Percentiles rank a stretch among this genome's conserved stretches.
These are phyloP conservation scores for Mandrillus leucophaeus DNA, from an alignment of 2,113 vertebrate species.

Conservation along the genomic window DNA sequence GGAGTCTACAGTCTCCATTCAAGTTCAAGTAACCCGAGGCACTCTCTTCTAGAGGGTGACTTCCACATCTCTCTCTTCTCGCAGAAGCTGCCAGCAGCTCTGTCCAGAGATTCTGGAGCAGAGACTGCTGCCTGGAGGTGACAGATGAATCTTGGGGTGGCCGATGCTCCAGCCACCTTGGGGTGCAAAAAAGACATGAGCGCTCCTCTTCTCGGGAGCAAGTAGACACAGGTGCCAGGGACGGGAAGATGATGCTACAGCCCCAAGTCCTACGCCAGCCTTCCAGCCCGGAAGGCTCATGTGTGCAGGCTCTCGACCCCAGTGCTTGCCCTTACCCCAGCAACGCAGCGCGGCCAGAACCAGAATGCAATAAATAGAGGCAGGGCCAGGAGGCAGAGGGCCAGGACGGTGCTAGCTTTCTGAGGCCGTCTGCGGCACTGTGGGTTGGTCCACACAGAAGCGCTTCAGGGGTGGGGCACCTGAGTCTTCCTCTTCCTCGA, in stretches of 20 bases:
- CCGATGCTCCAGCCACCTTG: constrained; percentile 26
- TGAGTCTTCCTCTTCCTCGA: constrained; percentile 90
- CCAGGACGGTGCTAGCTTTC: constrained; percentile 87
- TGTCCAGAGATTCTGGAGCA: constrained; percentile 46
- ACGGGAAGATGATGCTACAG: constrained; percentile 8
- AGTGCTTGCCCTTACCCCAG: constrained; percentile 60
- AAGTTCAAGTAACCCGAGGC: constrained; percentile 57
- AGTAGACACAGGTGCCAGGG: constrained; percentile 58
- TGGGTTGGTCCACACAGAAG: constrained; percentile 91
- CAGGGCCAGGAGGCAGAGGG: constrained; percentile 49
- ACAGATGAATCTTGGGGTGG: constrained; percentile 29
- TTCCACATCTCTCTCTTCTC: constrained; percentile 52
- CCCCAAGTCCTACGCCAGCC: constrained; percentile 27
- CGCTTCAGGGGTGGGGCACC: constrained; percentile 93
- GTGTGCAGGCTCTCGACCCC: constrained; percentile 56
- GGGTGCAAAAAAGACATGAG: constrained; percentile 33
- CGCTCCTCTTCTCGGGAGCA: constrained; percentile 54
- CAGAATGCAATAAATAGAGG: constrained; percentile 85
- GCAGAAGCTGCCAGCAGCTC: constrained; percentile 35
- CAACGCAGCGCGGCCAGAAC: constrained; percentile 68
- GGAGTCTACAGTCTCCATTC: constrained; percentile 69
- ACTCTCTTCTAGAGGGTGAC: constrained; percentile 34
- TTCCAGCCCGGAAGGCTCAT: constrained; percentile 51
- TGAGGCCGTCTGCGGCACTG: constrained; percentile 83
- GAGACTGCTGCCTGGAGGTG: constrained; percentile 33